Conservation (phyloP, 2,888 invertebrate species). For the Melieria picta region DNA sequence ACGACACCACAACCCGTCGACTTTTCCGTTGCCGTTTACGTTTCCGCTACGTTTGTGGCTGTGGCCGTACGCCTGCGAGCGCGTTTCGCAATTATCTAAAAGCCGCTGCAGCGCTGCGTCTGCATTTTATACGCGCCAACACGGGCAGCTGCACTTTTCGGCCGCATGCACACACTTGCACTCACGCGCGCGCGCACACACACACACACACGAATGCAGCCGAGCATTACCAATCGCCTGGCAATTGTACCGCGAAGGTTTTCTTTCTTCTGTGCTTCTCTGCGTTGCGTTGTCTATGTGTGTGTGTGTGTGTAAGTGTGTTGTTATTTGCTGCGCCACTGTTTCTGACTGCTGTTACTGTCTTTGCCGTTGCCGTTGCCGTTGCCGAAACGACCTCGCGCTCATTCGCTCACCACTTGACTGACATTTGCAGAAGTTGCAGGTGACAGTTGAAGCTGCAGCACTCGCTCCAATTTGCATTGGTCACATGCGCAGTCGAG, state of each 20-base stretch:
- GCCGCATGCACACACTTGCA: too few species aligned
- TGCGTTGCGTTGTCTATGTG: too few species aligned
- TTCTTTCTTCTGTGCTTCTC: too few species aligned
- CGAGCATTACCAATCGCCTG: background rate
- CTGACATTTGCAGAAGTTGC: slow-evolving; percentile 39
- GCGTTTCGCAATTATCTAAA: slow-evolving; percentile 17
- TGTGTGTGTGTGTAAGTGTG: too few species aligned
- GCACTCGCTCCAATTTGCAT: slow-evolving; percentile 8
- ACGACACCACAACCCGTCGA: too few species aligned
- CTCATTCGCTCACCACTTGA: slow-evolving; percentile 41
- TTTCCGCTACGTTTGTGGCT: background rate
- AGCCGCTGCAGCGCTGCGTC: slow-evolving; percentile 21
- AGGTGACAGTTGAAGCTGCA: slow-evolving; percentile 27
- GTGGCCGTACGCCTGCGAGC: background rate
- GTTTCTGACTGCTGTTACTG: too few species aligned
- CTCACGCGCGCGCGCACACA: background rate
- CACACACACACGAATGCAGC: background rate
- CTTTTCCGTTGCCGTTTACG: background rate
- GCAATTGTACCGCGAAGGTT: too few species aligned
- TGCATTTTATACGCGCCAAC: slow-evolving; percentile 27
- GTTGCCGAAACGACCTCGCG: slow-evolving; percentile 35
- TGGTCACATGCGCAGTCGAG: slow-evolving; percentile 53
- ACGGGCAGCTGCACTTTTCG: background rate
- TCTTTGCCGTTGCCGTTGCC: background rate
- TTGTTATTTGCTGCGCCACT: too few species aligned